phyloP scores from a whole-genome alignment of 2,113 vertebrate genomes.

The Hyperoodon ampullatus region DNA sequence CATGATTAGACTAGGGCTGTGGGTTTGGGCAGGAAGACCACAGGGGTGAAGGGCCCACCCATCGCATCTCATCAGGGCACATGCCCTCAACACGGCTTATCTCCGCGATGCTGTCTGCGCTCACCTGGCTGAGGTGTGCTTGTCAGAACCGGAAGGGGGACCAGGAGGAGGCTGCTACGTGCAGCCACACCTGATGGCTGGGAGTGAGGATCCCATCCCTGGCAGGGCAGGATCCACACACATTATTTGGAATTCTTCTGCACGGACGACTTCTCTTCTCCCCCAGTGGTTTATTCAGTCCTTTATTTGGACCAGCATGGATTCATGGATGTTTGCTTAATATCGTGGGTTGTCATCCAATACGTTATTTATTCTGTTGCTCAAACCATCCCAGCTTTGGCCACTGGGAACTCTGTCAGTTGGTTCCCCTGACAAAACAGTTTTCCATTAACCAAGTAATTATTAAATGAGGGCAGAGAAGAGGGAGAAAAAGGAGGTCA shows the following conservation, averaged over 20 bases:
- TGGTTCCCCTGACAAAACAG: background rate
- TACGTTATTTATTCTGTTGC: fast-evolving
- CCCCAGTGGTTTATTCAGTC: fast-evolving
- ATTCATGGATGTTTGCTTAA: fast-evolving
- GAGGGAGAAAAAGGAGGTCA: background rate
- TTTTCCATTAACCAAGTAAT: background rate
- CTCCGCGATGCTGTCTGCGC: fast-evolving
- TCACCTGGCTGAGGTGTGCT: background rate
- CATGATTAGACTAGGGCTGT: fast-evolving
- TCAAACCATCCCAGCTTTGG: background rate
- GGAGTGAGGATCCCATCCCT: fast-evolving
- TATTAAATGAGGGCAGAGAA: background rate
- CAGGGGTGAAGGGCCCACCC: fast-evolving
- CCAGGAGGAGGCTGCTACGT: background rate
- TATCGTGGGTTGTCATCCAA: fast-evolving
- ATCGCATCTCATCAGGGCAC: fast-evolving
- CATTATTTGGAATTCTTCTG: fast-evolving
- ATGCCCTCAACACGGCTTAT: fast-evolving
- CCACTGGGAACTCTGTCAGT: background rate
- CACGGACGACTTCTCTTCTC: background rate
- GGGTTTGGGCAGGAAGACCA: background rate
- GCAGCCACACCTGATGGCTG: fast-evolving
- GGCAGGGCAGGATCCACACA: fast-evolving
- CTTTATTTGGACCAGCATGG: fast-evolving
- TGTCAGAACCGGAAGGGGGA: fast-evolving